Base-by-base conservation (phyloP, 2,113 vertebrate species). In the Labeo catla region DNA sequence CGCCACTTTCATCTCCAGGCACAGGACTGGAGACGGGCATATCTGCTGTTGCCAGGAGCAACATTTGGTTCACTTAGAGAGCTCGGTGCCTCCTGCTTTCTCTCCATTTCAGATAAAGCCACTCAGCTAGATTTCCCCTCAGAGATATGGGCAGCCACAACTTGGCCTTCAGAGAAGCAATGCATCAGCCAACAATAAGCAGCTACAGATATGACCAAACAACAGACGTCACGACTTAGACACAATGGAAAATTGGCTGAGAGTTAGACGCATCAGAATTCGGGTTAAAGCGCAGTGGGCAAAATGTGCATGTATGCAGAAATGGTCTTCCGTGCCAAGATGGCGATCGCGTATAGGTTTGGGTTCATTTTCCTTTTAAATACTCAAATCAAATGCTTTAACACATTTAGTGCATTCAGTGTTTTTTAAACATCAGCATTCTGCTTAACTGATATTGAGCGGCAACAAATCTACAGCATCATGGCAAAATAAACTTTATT, bases 71-170 rank as follows among this genome's bases (percentile, higher is more conserved):
- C 86, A 86, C 82, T 88, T 73, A 86, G 76, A 12, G 23, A 45
- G 50, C 85, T 80, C 16, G 8, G 47, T 74, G 68, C 83, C 82
- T 86, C 68, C 57, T 66, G 65, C 79, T 61, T 81, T 85, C 70
- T 82, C 79, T 81, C 76, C 73, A 87, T 76, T 86, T 87, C 79
- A 89, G 87, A 88, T 88, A 91, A 89, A 81, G 65, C 43, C 88
- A 87, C 81, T 87, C 72, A 57, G 70, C 59, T 72, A 84, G 84
- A 88, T 90, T 84, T 86, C 76, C 82, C 68, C 66, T 81, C 72
- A 63, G 68, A 86, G 89, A 90, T 89, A 90, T 45, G 72, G 12
- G 81, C 49, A 86, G 54, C 84, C 43, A 80, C 76, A 78, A 77
- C 77, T 66, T 87, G n/a, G 23, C 88, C 70, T 68, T 87, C 43